Evolutionary conservation across 2,797 vertebrate genomes (phyloP), one percentile per base, ranked within the genome.

Genomic region (Hydrophis major): DNA sequence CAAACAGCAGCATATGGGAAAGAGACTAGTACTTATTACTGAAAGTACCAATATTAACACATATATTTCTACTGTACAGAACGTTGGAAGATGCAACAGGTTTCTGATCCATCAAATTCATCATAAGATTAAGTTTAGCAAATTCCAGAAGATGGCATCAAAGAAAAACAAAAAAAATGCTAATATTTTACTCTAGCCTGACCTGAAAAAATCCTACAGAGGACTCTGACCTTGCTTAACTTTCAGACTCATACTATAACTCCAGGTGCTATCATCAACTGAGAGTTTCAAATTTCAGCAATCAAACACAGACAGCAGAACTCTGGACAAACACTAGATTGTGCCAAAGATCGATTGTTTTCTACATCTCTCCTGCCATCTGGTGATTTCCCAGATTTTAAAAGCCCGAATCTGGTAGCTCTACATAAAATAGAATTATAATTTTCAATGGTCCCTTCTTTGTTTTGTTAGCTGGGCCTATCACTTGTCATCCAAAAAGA

Each of bases 1-100:
- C 32, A 32, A 37, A 6, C 28, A 63, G 25, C 16, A 22, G 20
- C 74, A 83, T 53, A 69, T 20, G 18, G 61, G 28, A 69, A 6
- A 94, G 93, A 3, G 18, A 66, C n/a, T 4, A 90, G 90, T 93
- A 53, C 2, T 2, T 92, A 95, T 93, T 89, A 92, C 3, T 78
- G n/a, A 8, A 87, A 8, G 69, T 3, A 50, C 10, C 57, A 93
- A 50, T 27, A 90, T 94, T 69, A 0, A 0, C 0, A 0, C 89
- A 86, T 57, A 1, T 14, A 18, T 89, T 89, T 95, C 78, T 93
- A 42, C 47, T 94, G 88, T 32, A 16, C 66, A 91, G 59, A 32
- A 47, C 60, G 86, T 53, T 93, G 57, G 90, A 59, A 37, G 47
- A 59, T 69, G 61, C 27, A 69, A 53, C 3, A 50, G n/a, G 50